Base-by-base conservation (phyloP, 2,113 vertebrate species). In the Phylloscopus trochiloides region DNA sequence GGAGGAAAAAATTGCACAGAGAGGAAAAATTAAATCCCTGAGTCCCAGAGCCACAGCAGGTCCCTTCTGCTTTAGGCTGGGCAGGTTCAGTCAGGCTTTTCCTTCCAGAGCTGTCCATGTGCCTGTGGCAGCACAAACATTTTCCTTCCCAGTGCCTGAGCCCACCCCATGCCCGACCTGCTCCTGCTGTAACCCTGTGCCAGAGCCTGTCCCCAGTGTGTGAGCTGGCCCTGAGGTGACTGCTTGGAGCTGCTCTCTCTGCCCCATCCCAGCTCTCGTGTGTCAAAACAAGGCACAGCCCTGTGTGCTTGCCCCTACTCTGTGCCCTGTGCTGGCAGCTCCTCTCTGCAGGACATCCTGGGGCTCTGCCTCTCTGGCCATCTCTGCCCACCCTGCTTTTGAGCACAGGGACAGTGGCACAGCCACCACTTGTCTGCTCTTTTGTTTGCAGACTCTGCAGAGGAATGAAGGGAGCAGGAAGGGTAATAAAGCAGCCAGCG, bases 341-440 rank as follows among this genome's bases (percentile, higher is more conserved):
- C 76, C 67, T 74, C 63, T 34, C 45, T 52, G 50, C 0, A 0
- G 34, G 22, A 34, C 25, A 1, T 6, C 6, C 45, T 9, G 15
- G 34, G 51, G 50, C 54, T 51, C 9, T 7, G 48, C 32, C 1
- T 7, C 52, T 70, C 45, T 19, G 25, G 43, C 45, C 47, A 15
- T 2, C 50, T 36, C 38, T 89, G 67, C 67, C 58, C 48, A 24
- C 14, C 22, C 63, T 24, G 34, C 51, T 63, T 88, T 34, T 36
- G 58, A 77, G 59, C 31, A 32, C 40, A 31, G 72, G 16, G 45
- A 32, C 52, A 17, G 54, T 12, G 8, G 29, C 77, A 67, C 77
- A 25, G 59, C 55, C 54, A 54, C 55, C 47, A 19, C 48, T 47
- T 4, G 13, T 28, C 75, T 42, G 75, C 66, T 91, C 47, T 36